Evolutionary conservation across 2,113 vertebrate species (phyloP), one percentile per base, ranked within the genome.

Genomic region (Pheucticus melanocephalus): DNA sequence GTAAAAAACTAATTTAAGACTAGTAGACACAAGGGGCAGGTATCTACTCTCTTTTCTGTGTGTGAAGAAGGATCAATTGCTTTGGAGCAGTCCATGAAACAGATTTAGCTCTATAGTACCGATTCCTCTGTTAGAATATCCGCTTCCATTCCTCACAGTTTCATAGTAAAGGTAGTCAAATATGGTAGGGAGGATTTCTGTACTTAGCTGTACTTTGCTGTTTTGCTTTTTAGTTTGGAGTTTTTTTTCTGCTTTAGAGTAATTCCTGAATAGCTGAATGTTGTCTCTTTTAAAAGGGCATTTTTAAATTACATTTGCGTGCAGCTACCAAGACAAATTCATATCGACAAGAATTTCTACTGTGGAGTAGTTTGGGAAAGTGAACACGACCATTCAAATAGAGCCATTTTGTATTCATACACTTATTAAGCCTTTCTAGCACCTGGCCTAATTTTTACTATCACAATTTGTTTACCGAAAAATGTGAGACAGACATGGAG

Each of bases 401-500:
- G 8, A 50, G 21, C 15, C 0, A 68, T 71, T 66, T 78, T 51
- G 5, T 45, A 59, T 69, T 69, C 2, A 66, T 51, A 24, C 6
- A 35, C 31, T 78, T 85, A 91, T 28, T 20, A 59, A 75, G 17
- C 31, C 60, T 66, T 75, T 33, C 30, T 68, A 63, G 31, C 9
- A 59, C 16, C 8, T 35, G 8, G 8, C 30, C 7, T 53, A 23
- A 1, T 28, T 79, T 86, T 61, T 69, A 22, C 15, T 57, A 22
- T 20, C 31, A 59, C 42, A 48, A 18, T 69, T 77, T 48, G 11
- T 54, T 82, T 68, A 40, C 12, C 35, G 4, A 54, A 92, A 79
- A 80, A 50, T 18, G 2, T 3, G n/a, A 40, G 64, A 48, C 23
- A 68, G 6, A 20, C 0, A 0, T 21, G 19, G 4, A 81, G 10